A percentile compares a stretch with the other conserved stretches of the same genome.
Evolutionary conservation across 2,113 vertebrate species (phyloP).

Genomic region (Megalops atlanticus): DNA sequence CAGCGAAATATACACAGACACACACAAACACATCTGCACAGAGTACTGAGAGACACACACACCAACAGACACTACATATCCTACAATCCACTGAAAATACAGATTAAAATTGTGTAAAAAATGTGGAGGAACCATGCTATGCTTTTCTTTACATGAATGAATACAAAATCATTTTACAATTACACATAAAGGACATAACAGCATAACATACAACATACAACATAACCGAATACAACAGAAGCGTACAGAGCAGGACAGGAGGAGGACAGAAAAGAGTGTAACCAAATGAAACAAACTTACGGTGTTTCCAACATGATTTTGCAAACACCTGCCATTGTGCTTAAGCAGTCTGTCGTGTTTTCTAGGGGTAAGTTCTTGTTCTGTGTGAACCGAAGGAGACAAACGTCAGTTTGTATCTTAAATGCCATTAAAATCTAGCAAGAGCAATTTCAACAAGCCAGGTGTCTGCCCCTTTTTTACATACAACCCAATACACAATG

Average conservation of each 20-base stretch:
- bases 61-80: neutral
- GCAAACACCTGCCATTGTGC: constrained; percentile 97
- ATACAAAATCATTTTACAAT: too few relatives aligned
- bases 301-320: constrained; percentile 98
- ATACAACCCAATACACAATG: too few relatives aligned
- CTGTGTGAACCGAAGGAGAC: constrained; percentile 57
- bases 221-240: neutral
- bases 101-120: neutral
- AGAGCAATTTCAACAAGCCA: neutral
- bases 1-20: neutral
- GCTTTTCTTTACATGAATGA: too few relatives aligned
- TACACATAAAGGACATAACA: too few relatives aligned
- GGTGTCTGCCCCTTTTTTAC: too few relatives aligned
- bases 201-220: too few relatives aligned
- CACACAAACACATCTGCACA: too few relatives aligned
- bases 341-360: constrained; percentile 96
- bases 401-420: neutral
- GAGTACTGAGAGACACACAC: too few relatives aligned
- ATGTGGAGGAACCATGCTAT: too few relatives aligned
- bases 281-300: constrained; percentile 71
- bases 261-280: neutral
- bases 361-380: constrained; percentile 97
- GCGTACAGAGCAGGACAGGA: neutral
- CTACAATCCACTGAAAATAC: neutral
- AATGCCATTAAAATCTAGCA: neutral